These are phyloP conservation scores for Sclerodermus sp. DNA, from an alignment of 2,888 invertebrate genomes.

Conservation along the genomic window DNA sequence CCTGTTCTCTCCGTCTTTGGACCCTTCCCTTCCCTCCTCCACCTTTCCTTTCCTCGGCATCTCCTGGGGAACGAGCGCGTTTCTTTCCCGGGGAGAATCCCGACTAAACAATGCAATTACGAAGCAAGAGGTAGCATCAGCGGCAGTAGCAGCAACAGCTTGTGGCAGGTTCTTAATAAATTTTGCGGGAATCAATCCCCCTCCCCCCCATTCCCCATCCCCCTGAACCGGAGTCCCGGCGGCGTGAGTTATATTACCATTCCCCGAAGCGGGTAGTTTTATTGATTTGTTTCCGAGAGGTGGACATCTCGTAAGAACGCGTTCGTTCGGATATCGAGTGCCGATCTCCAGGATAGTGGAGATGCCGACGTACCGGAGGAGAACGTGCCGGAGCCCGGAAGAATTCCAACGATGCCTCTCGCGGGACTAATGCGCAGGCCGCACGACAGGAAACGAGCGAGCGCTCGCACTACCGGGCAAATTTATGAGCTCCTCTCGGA, in stretches of 20 bases:
- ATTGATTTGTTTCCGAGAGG: too few relatives aligned
- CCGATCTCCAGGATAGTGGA: slow-evolving; percentile 20
- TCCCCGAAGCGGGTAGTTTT: too few relatives aligned
- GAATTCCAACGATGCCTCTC: slow-evolving; percentile 19
- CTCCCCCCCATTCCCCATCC: too few relatives aligned
- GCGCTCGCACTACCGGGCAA: too few relatives aligned
- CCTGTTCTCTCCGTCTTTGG: too few relatives aligned
- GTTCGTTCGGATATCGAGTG: slow-evolving; percentile 13
- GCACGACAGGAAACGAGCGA: too few relatives aligned
- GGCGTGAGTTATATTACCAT: too few relatives aligned
- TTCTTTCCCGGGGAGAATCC: slow-evolving; percentile 16
- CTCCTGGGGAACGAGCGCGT: background rate
- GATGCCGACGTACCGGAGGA: slow-evolving; percentile 14
- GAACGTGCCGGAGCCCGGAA: slow-evolving; percentile 5
- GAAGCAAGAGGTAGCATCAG: slow-evolving; percentile 3
- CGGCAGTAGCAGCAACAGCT: too few relatives aligned
- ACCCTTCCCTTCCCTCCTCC: slow-evolving; percentile 23
- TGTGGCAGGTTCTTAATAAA: too few relatives aligned
- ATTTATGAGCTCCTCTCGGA: too few relatives aligned
- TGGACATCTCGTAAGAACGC: slow-evolving; percentile 10
- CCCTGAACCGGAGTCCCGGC: too few relatives aligned
- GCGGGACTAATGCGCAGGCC: slow-evolving; percentile 1
- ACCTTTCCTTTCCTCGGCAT: slow-evolving; percentile 7
- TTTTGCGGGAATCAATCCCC: too few relatives aligned
- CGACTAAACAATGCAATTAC: slow-evolving; percentile 28